Evolutionary conservation across 37 sponge, comb jelly and placozoan species (phyloP).

Genomic region (Cladorhizidae sp.): DNA sequence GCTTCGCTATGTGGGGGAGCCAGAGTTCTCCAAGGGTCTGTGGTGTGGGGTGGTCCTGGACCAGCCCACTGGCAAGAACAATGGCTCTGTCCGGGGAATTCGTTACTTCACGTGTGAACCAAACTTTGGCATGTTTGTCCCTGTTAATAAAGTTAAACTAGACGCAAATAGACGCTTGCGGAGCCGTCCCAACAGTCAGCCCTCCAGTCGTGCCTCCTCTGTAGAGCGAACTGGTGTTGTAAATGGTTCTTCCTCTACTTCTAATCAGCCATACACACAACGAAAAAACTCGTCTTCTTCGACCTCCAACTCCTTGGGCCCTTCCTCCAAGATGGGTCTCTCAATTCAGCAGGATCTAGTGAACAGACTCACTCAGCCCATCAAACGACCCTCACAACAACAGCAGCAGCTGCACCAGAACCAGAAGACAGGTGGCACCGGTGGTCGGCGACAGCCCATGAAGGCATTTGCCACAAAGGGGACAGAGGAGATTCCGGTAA

Average conservation of each 20-base stretch:
- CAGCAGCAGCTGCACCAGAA: not conserved
- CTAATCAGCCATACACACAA: not conserved
- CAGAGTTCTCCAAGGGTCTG: slow-evolving; percentile 57
- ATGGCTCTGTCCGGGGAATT: slow-evolving; percentile 57
- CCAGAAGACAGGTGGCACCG: no score
- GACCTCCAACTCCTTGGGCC: not conserved
- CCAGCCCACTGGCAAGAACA: slow-evolving; percentile 53
- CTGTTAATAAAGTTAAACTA: slow-evolving; percentile 42
- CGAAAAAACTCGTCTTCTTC: not conserved
- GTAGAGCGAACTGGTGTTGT: not conserved
- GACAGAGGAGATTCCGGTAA: not conserved
- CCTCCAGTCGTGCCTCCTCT: slow-evolving; percentile 2
- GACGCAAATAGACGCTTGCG: slow-evolving; percentile 16
- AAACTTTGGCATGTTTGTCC: slow-evolving; percentile 63
- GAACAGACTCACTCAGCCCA: not conserved
- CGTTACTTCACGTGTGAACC: slow-evolving; percentile 62
- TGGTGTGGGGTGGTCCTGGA: slow-evolving; percentile 76
- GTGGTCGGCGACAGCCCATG: slow-evolving; percentile 18
- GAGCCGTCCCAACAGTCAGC: slow-evolving; percentile 9
- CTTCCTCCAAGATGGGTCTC: not conserved
- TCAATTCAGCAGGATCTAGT: slow-evolving; percentile 26
- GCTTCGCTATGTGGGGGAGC: slow-evolving; percentile 46
- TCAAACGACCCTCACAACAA: not conserved
- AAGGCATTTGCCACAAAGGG: slow-evolving; percentile 47
- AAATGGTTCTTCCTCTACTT: not conserved